Conservation (phyloP, 2,888 invertebrate species). For the Epicampocera succincta region DNA sequence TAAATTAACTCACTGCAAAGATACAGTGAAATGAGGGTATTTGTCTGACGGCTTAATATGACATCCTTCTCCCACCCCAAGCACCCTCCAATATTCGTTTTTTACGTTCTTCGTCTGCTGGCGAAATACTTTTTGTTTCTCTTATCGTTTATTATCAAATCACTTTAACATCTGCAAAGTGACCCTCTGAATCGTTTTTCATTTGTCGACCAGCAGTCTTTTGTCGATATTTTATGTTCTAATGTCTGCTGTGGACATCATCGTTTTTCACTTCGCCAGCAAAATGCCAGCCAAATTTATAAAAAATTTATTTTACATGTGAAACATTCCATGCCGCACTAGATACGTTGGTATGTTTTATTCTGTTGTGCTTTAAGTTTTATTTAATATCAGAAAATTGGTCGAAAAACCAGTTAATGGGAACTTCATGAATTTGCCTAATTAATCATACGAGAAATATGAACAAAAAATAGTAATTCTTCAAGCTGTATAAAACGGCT, state of each 20-base stretch:
- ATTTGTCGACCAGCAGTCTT: constrained; percentile 29
- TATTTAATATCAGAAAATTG: no score
- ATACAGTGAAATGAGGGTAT: no score
- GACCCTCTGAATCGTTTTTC: constrained; percentile 52
- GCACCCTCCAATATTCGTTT: no score
- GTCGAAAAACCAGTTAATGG: no score
- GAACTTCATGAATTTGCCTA: no score
- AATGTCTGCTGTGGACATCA: constrained; percentile 42
- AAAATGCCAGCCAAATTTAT: constrained; percentile 13
- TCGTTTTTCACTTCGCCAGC: constrained; percentile 6
- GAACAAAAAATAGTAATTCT: no score
- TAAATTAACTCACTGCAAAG: no score
- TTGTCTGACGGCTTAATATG: background rate
- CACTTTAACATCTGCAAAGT: constrained; percentile 63
- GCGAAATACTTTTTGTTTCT: constrained; percentile 18
- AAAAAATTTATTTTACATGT: background rate
- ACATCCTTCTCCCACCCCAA: background rate
- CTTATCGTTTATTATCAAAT: constrained; percentile 49
- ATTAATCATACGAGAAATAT: no score
- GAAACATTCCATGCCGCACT: background rate
- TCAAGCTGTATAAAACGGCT: no score
- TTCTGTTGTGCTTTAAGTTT: background rate
- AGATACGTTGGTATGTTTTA: background rate
- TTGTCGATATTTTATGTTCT: constrained; percentile 13
- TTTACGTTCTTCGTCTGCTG: background rate